Evolutionary conservation across 2,113 vertebrate species (phyloP), one percentile per base, ranked within the genome.

Genomic region (Apodemus sylvaticus): DNA sequence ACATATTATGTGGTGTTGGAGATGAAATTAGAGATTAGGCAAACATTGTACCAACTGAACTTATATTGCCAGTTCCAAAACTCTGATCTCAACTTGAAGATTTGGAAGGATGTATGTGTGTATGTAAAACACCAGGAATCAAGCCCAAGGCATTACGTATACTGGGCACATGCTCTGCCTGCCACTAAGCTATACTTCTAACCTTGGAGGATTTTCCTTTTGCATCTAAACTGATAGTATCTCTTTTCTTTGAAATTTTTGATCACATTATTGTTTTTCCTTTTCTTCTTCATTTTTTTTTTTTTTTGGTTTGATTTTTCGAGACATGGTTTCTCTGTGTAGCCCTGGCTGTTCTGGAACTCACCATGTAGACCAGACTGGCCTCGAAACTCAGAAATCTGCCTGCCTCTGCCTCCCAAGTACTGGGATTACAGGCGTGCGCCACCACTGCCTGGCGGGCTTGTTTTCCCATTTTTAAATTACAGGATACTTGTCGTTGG

Each of bases 121-220:
- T 10, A 3, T 82, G 17, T 39, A 12, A 39, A 53, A 16, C 19
- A 7, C 5, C 14, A 7, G 42, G 42, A 66, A 51, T 48, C 66
- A 87, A 16, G 14, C 48, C 66, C 64, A 87, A 53, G 31, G 45
- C 64, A 53, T 86, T 45, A 70, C 11, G 14, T 19, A 26, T 24
- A 29, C 85, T 71, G 17, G 51, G 8, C 51, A 42, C 24, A 39
- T 53, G 14, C 68, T 58, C 70, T 82, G n/a, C n/a, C n/a, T n/a
- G n/a, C n/a, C n/a, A n/a, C n/a, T n/a, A n/a, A n/a, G n/a, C n/a
- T n/a, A n/a, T n/a, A n/a, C n/a, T 82, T 34, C 48, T 12, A 70
- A 45, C 66, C 66, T 91, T 51, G 53, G 93, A 96, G 22, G 17
- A 87, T 90, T 96, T 89, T 93, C 26, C 91, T 96, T 94, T 97